Percentiles rank a stretch among this genome's conserved stretches.
phyloP scores from a whole-genome alignment of 2,113 vertebrate genomes.

The Rhea americana region DNA sequence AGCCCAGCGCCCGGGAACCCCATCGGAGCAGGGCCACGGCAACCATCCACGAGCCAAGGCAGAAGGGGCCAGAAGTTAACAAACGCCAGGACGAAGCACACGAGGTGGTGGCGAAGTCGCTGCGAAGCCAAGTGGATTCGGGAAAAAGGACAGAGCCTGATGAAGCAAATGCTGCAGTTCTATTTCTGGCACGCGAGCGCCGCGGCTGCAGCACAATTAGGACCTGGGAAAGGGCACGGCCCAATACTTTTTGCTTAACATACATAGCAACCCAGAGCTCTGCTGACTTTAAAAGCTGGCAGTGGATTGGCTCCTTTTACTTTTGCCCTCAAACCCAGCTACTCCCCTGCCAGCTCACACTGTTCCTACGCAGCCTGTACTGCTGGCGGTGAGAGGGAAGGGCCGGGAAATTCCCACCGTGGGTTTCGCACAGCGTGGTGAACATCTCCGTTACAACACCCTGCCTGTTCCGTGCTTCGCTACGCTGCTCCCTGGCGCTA shows the following conservation, averaged over 20 bases:
- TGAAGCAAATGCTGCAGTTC: neutral
- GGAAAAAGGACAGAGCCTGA: neutral
- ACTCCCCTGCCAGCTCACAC: neutral
- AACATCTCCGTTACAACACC: too few relatives aligned
- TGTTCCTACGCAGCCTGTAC: neutral
- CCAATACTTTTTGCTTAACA: neutral
- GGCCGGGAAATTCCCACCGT: neutral
- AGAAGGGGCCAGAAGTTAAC: neutral
- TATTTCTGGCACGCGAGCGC: neutral
- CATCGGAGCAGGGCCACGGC: too few relatives aligned
- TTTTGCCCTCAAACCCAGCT: neutral
- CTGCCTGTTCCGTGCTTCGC: neutral
- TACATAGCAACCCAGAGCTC: neutral
- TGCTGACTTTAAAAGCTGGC: slow-evolving; percentile 13
- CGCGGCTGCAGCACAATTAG: neutral
- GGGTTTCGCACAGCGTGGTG: too few relatives aligned
- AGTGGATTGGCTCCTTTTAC: neutral
- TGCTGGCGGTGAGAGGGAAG: neutral
- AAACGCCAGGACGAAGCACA: neutral
- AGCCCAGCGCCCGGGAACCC: too few relatives aligned
- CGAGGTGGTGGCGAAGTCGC: neutral
- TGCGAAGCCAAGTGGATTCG: neutral
- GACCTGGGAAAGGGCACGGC: neutral
- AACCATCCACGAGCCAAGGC: neutral
- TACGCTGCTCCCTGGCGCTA: neutral